Conservation (phyloP, 1,140 invertebrate species). For the Drosophila micromelanica region DNA sequence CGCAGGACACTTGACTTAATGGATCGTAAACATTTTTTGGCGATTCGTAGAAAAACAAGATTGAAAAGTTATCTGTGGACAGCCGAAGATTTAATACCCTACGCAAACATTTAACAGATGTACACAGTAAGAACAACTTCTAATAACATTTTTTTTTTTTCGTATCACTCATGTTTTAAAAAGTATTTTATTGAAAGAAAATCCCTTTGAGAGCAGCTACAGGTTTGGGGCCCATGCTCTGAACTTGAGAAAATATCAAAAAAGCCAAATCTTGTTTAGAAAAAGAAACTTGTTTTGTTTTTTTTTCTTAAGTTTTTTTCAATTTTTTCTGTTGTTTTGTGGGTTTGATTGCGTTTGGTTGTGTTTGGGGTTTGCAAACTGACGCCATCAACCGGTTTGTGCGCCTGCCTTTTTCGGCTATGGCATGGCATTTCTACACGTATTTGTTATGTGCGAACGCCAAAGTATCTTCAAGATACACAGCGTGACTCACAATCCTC, state of each 20-base stretch:
- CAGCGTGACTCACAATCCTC: conserved; percentile 37
- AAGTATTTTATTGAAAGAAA: too few relatives aligned
- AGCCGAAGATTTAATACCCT: too few relatives aligned
- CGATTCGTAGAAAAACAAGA: conserved; percentile 9
- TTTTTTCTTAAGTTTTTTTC: conserved; percentile 14
- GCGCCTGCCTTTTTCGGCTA: conserved; percentile 46
- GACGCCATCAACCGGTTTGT: conserved; percentile 78
- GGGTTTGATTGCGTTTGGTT: conserved; percentile 10
- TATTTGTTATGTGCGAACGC: conserved; percentile 21
- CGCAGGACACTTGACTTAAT: conserved; percentile 70
- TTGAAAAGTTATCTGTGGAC: not conserved
- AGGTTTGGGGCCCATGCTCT: not conserved
- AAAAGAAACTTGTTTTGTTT: conserved; percentile 48
- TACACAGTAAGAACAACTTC: too few relatives aligned
- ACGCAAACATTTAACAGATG: too few relatives aligned
- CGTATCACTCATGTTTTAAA: too few relatives aligned
- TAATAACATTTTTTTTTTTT: too few relatives aligned
- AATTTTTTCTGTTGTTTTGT: conserved; percentile 26
- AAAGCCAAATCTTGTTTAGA: conserved; percentile 25
- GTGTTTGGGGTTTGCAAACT: conserved; percentile 54
- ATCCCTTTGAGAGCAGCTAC: not conserved
- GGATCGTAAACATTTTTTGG: conserved; percentile 44
- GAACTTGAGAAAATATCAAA: conserved; percentile 54
- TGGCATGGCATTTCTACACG: conserved; percentile 50
- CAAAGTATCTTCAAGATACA: conserved; percentile 67